Conservation (phyloP, 2,797 vertebrate genomes). For the Ataeniobius toweri region DNA sequence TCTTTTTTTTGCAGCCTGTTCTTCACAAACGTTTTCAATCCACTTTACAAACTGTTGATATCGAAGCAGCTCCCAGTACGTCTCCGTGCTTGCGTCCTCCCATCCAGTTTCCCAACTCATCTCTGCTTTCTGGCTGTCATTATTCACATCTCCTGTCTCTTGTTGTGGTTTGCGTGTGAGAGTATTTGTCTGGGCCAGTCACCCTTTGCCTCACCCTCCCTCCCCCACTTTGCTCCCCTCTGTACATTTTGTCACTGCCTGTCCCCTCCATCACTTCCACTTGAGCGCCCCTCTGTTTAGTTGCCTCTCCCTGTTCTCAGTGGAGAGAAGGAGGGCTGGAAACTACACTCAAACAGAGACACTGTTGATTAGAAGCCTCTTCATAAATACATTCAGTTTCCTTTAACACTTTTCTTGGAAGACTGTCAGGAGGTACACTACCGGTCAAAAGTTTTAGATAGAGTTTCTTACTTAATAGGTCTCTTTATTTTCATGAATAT, state of each 20-base stretch:
- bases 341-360: constrained; percentile 39
- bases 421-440: constrained; percentile 28
- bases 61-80: constrained; percentile 17
- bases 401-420: constrained; percentile 61
- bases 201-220: constrained; percentile 59
- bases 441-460: too few species aligned
- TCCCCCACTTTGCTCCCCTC: constrained; percentile 46
- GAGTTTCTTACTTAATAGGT: too few species aligned
- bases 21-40: constrained; percentile 19
- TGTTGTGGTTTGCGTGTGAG: constrained; percentile 76
- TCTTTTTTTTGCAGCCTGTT: constrained; percentile 3
- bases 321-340: constrained; percentile 55
- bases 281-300: constrained; percentile 72
- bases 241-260: constrained; percentile 76
- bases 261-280: constrained; percentile 81
- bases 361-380: constrained; percentile 59
- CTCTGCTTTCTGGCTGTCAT: constrained; percentile 60
- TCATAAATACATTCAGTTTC: constrained; percentile 61
- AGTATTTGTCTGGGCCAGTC: constrained; percentile 72
- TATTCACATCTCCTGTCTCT: constrained; percentile 64
- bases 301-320: constrained; percentile 64
- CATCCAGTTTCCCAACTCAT: constrained; percentile 38
- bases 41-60: constrained; percentile 7
- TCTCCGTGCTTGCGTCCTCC: constrained; percentile 23
- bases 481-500: too few species aligned